These are phyloP conservation scores for Phainopepla nitens DNA, from an alignment of 2,113 vertebrate species.

Conservation along the genomic window DNA sequence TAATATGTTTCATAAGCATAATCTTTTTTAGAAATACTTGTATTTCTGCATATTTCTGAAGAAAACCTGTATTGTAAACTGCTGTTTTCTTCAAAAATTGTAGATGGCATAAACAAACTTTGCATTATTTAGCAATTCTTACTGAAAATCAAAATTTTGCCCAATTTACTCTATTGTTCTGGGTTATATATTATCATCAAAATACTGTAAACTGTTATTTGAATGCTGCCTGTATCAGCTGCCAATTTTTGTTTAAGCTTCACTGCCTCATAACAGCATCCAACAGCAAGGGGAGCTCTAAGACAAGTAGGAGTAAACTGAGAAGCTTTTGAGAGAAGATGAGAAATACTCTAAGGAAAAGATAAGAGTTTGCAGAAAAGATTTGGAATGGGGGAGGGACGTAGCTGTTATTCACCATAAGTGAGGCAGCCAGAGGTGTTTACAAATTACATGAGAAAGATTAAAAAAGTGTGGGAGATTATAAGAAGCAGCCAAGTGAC, in stretches of 20 bases:
- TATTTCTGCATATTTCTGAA: neutral
- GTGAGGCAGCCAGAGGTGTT: neutral
- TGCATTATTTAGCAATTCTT: neutral
- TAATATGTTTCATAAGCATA: neutral
- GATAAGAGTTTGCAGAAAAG: neutral
- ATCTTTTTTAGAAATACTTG: neutral
- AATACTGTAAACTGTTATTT: neutral
- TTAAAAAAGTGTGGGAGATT: neutral
- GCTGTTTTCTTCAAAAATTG: neutral
- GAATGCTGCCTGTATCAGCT: neutral
- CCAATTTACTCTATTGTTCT: neutral
- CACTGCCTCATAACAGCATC: neutral
- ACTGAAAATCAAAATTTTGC: neutral
- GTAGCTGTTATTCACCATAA: neutral
- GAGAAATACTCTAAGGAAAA: neutral
- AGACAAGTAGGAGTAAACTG: conserved; percentile 24
- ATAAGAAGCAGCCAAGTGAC: neutral
- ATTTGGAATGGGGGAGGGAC: neutral
- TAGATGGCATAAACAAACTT: neutral
- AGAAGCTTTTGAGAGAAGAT: neutral
- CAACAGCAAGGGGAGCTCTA: conserved; percentile 65
- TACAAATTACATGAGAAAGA: neutral
- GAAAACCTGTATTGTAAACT: neutral
- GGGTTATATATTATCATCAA: neutral
- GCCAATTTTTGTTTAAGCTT: neutral